Conservation (phyloP, 2,113 vertebrate species). For the Morphnarchus princeps region DNA sequence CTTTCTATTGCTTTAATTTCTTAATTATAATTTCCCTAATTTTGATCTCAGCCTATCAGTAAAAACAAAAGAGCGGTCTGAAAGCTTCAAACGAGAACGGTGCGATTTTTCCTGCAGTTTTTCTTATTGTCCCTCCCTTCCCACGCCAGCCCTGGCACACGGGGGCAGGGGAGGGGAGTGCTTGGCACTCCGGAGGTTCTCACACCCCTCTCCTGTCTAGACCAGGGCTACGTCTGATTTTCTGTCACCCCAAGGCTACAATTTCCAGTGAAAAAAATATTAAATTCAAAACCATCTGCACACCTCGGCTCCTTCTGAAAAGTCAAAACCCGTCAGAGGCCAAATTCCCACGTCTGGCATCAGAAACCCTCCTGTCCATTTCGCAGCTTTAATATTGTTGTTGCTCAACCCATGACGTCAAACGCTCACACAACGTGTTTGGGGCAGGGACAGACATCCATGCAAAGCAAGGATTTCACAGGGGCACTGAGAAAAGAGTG, state of each 20-base stretch:
- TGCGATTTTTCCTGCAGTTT: slow-evolving; percentile 1
- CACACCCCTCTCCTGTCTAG: slow-evolving; percentile 59
- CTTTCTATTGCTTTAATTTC: background rate
- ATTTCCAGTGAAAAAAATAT: slow-evolving; percentile 35
- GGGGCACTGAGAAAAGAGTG: fast-evolving
- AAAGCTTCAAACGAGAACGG: slow-evolving; percentile 11
- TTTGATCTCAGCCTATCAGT: slow-evolving; percentile 41
- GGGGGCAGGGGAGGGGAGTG: slow-evolving; percentile 15
- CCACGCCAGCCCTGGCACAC: background rate
- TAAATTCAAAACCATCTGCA: slow-evolving; percentile 48
- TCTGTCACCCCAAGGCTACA: slow-evolving; percentile 47
- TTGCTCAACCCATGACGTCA: background rate
- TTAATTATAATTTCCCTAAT: slow-evolving; percentile 3
- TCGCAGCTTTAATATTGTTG: background rate
- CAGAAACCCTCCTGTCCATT: background rate
- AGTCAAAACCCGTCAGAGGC: background rate
- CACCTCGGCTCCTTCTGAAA: background rate
- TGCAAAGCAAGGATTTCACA: background rate
- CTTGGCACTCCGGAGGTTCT: slow-evolving; percentile 39
- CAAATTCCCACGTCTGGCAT: slow-evolving; percentile 37
- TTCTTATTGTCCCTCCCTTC: slow-evolving; percentile 48
- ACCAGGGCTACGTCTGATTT: slow-evolving; percentile 49
- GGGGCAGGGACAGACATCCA: background rate
- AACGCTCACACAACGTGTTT: fast-evolving
- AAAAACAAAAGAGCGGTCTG: background rate